phyloP scores from a whole-genome alignment of 2,113 vertebrate genomes.

The Panthera uncia region DNA sequence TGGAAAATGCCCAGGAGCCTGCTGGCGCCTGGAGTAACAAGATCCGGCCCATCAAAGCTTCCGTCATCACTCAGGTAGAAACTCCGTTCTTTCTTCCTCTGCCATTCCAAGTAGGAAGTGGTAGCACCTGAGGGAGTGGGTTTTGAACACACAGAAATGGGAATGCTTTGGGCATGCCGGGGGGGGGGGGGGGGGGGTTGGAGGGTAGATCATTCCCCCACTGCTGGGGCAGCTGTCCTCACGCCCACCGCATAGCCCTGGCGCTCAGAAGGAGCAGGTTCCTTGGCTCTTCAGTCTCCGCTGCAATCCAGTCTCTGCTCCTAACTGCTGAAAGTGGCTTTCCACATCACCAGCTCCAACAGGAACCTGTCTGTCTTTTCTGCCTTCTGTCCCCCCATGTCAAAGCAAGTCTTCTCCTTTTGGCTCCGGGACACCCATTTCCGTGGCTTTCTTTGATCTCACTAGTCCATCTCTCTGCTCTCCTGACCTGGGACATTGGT shows the following conservation, averaged over 20 bases:
- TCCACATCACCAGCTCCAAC: too few species aligned
- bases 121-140: background rate
- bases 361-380: background rate
- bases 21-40: conserved; percentile 96
- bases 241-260: rapidly evolving
- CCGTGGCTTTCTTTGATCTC: background rate
- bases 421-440: background rate
- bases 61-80: conserved; percentile 97
- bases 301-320: too few species aligned
- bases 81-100: background rate
- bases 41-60: conserved; percentile 97
- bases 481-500: background rate
- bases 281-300: background rate
- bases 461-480: background rate
- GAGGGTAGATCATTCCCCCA: too few species aligned
- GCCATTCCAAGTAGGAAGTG: background rate
- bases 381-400: rapidly evolving
- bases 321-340: background rate
- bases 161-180: background rate
- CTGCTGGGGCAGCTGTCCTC: background rate
- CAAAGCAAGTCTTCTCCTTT: background rate
- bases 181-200: background rate
- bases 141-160: background rate
- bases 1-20: conserved; percentile 92
- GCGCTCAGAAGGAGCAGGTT: background rate